phyloP scores from a whole-genome alignment of 2,888 invertebrate species.

The Drosophila testacea region DNA sequence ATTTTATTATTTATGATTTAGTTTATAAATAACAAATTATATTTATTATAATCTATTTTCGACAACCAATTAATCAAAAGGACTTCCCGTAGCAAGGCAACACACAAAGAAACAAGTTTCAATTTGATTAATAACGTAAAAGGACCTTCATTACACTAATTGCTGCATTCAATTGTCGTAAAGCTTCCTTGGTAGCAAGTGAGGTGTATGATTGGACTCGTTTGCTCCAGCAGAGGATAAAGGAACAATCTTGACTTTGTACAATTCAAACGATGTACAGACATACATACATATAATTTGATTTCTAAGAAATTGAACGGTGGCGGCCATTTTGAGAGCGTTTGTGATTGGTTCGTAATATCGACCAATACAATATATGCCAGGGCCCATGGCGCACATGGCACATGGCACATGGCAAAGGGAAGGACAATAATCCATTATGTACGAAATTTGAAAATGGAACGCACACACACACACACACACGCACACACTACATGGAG shows the following conservation, averaged over 20 bases:
- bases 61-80: neutral
- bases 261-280: neutral
- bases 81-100: constrained; percentile 3
- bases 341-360: constrained; percentile 85
- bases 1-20: no score
- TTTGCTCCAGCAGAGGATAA: neutral
- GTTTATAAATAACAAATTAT: no score
- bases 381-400: constrained; percentile 56
- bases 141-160: constrained; percentile 20
- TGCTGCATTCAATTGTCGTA: constrained; percentile 10
- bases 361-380: constrained; percentile 85
- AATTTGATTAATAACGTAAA: constrained; percentile 4
- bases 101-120: neutral
- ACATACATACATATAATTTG: constrained; percentile 44
- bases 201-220: constrained; percentile 10
- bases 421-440: constrained; percentile 82
- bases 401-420: constrained; percentile 66
- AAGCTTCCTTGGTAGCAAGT: neutral
- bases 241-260: constrained; percentile 8
- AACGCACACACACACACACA: constrained; percentile 55
- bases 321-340: constrained; percentile 85
- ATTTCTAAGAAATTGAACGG: constrained; percentile 72
- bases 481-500: constrained; percentile 23
- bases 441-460: constrained; percentile 82
- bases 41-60: neutral